Evolutionary conservation across 2,888 invertebrate species (phyloP).

Genomic region (Lumbricus terrestris): DNA sequence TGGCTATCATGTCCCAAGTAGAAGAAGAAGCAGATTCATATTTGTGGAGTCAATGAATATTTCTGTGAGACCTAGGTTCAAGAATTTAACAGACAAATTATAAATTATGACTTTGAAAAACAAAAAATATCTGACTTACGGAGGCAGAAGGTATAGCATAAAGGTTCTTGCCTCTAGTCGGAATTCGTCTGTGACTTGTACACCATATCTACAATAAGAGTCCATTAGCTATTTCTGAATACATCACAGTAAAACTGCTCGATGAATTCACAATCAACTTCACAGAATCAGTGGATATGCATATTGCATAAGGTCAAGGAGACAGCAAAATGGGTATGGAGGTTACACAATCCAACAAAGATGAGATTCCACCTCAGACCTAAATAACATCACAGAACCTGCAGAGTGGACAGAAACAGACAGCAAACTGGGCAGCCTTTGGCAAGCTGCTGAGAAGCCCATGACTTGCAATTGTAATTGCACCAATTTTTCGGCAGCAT

Average conservation of each 20-base stretch:
- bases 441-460: too few species aligned
- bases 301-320: too few species aligned
- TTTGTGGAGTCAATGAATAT: background rate
- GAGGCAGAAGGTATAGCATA: conserved; percentile 28
- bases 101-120: background rate
- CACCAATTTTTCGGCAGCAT: too few species aligned
- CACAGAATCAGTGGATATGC: too few species aligned
- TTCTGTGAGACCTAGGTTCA: background rate
- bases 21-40: background rate
- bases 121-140: background rate
- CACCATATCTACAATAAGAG: background rate
- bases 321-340: too few species aligned
- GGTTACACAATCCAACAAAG: too few species aligned
- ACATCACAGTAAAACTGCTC: background rate
- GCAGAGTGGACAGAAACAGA: too few species aligned
- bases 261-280: background rate
- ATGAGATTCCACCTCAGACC: too few species aligned
- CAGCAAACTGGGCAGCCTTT: too few species aligned
- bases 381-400: too few species aligned
- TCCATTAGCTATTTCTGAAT: background rate
- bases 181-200: background rate
- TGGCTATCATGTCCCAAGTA: too few species aligned
- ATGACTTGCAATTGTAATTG: too few species aligned
- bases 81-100: background rate
- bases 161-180: conserved; percentile 14